Evolutionary conservation across 2,888 invertebrate genomes (phyloP).

Genomic region (Spatulosminthurus flaviceps): DNA sequence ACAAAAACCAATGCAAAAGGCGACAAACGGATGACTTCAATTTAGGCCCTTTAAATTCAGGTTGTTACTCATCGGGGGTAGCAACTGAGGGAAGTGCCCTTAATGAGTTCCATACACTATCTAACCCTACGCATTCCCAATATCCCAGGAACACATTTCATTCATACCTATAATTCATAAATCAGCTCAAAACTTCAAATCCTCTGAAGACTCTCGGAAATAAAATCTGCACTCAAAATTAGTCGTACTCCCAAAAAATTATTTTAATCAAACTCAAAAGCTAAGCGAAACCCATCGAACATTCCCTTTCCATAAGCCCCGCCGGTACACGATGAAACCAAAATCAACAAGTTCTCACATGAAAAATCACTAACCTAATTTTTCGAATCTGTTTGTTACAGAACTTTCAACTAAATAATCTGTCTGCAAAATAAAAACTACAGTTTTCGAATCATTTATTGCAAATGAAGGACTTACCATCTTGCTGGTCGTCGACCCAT

Average conservation of each 20-base stretch:
- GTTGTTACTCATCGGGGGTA: constrained; percentile 54
- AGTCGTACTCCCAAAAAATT: no score
- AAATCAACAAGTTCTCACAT: no score
- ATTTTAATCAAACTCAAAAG: no score
- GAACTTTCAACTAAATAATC: neutral
- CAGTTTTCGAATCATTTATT: neutral
- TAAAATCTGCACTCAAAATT: no score
- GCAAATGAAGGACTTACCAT: constrained; percentile 77
- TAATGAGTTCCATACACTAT: neutral
- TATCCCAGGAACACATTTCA: neutral
- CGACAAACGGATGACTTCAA: constrained; percentile 57
- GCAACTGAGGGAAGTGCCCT: constrained; percentile 60
- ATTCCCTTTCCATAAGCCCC: no score
- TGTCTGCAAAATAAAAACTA: constrained; percentile 11
- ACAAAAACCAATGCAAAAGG: constrained; percentile 57
- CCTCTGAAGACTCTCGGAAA: no score
- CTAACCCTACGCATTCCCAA: no score
- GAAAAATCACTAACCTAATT: no score
- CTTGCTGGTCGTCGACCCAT: constrained; percentile 99
- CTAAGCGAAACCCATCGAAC: no score
- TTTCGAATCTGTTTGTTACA: no score
- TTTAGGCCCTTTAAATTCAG: constrained; percentile 59
- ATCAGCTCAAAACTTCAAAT: no score
- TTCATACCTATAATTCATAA: neutral
- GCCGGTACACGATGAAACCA: no score